phyloP scores from a whole-genome alignment of 2,797 vertebrate genomes.

The Oryzias dopingdopingensis region DNA sequence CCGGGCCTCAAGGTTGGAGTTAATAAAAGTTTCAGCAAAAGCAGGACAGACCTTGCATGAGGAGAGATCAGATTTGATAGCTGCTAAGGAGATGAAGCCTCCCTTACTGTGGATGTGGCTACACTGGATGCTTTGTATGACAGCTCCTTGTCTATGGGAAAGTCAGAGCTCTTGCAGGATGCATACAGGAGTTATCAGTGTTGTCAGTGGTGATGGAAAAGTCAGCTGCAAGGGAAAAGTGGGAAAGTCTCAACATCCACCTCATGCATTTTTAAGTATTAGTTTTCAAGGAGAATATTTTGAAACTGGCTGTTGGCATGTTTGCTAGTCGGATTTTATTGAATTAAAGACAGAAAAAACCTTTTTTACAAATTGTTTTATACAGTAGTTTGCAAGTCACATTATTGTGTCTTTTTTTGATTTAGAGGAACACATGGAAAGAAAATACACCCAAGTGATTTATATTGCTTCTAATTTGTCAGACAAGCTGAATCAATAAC shows the following conservation, averaged over 20 bases:
- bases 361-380: not conserved
- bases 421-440: not conserved
- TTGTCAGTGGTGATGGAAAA: constrained; percentile 48
- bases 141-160: constrained; percentile 30
- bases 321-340: not conserved
- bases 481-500: constrained; percentile 10
- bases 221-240: constrained; percentile 9
- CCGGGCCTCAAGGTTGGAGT: constrained; percentile 5
- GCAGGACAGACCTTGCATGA: not conserved
- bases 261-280: constrained; percentile 27
- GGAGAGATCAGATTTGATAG: constrained; percentile 27
- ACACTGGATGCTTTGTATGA: constrained; percentile 22
- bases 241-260: constrained; percentile 7
- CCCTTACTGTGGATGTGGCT: not conserved
- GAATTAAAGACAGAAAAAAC: not conserved
- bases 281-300: constrained; percentile 27
- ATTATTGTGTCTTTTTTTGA: not conserved
- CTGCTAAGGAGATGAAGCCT: constrained; percentile 11
- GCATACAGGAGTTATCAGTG: constrained; percentile 19
- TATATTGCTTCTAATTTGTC: constrained; percentile 16
- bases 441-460: constrained; percentile 2
- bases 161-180: constrained; percentile 29
- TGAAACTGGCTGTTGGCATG: constrained; percentile 2
- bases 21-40: constrained; percentile 41
- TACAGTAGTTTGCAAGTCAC: not conserved